These are phyloP conservation scores for Mantis religiosa DNA, from an alignment of 2,888 invertebrate genomes.

Conservation along the genomic window DNA sequence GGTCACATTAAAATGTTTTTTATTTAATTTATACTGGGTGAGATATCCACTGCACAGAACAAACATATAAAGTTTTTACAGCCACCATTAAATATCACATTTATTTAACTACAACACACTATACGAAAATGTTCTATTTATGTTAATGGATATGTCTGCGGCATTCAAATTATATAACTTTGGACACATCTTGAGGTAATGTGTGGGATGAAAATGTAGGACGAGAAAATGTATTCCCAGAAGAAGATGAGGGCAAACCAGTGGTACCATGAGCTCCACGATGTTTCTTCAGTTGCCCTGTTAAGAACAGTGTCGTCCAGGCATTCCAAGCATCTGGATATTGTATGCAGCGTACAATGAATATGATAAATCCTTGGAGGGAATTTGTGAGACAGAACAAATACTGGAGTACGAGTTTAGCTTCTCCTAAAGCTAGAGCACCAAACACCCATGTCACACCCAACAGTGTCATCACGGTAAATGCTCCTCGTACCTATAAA, in stretches of 20 bases:
- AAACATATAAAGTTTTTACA: neutral
- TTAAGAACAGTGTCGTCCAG: constrained; percentile 21
- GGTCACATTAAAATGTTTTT: neutral
- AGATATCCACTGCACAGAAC: neutral
- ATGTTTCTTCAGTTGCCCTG: constrained; percentile 23
- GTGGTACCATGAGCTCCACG: constrained; percentile 6
- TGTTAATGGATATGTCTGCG: neutral
- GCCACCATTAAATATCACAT: neutral
- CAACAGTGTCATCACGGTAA: constrained; percentile 37
- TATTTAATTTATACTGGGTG: neutral
- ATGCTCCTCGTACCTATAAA: constrained; percentile 35
- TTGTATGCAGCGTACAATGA: constrained; percentile 33
- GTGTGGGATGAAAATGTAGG: constrained; percentile 18
- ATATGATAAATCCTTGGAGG: constrained; percentile 41
- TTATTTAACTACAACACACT: neutral
- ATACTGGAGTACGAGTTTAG: constrained; percentile 37
- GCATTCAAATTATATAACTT: neutral
- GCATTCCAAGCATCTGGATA: constrained; percentile 25
- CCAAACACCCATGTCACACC: constrained; percentile 41
- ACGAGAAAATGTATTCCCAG: constrained; percentile 13
- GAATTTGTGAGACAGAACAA: constrained; percentile 41
- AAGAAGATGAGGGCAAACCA: constrained; percentile 15
- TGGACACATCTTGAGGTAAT: neutral
- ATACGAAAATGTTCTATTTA: neutral
- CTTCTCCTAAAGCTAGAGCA: constrained; percentile 37